Evolutionary conservation across 92 coral and sea anemone genomes (phyloP).

Genomic region (Parazoanthus darwini): DNA sequence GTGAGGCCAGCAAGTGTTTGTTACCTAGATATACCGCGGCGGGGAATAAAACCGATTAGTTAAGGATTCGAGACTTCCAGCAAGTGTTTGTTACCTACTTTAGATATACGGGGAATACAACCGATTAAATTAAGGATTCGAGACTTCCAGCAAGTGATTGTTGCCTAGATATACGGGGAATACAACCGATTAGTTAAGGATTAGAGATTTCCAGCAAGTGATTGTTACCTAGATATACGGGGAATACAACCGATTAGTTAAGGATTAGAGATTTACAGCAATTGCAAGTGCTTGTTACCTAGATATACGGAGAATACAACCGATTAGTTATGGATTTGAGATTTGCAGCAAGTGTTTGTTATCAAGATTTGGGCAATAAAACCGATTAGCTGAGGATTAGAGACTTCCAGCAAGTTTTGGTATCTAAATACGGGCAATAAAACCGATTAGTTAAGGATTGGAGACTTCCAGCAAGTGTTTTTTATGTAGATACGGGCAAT

Average conservation of each 20-base stretch:
- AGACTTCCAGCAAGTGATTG: slow-evolving; percentile 43
- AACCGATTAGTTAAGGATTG: background rate
- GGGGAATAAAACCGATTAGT: background rate
- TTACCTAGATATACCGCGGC: slow-evolving; percentile 57
- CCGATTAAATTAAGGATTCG: no score
- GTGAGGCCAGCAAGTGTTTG: slow-evolving; percentile 56
- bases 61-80: slow-evolving; percentile 37
- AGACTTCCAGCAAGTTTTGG: slow-evolving; percentile 47
- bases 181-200: background rate
- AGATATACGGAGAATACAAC: no score
- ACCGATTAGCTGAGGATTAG: no score
- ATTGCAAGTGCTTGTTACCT: background rate
- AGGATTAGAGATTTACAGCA: slow-evolving; percentile 22
- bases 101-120: background rate
- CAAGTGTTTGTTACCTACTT: slow-evolving; percentile 1
- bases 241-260: no score
- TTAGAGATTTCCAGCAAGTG: slow-evolving; percentile 36
- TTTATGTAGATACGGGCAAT: slow-evolving; percentile 52
- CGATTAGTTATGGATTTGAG: no score
- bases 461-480: slow-evolving; percentile 43
- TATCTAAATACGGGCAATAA: slow-evolving; percentile 48
- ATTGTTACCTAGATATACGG: no score
- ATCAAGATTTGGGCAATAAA: no score
- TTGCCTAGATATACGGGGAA: slow-evolving; percentile 54
- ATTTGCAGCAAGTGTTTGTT: slow-evolving; percentile 8